Evolutionary conservation across 1,140 invertebrate genomes (phyloP).

Genomic region (Magallana gigas): DNA sequence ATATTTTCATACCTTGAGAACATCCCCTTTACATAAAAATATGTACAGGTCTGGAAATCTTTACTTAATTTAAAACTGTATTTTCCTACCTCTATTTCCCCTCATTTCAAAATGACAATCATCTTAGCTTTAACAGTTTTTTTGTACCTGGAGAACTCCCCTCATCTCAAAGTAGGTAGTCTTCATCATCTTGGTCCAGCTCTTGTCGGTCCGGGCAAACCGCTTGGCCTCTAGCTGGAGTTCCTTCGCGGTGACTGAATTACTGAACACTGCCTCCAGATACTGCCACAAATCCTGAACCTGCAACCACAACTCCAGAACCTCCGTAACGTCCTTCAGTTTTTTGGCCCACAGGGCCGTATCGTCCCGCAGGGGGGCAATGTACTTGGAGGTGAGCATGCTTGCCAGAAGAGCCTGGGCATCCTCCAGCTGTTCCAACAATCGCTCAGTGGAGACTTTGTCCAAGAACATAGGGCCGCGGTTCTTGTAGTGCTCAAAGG

Average conservation of each 20-base stretch:
- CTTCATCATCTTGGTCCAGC: slow-evolving; percentile 79
- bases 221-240: slow-evolving; percentile 77
- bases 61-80: too few species aligned
- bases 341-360: slow-evolving; percentile 79
- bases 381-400: slow-evolving; percentile 77
- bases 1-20: too few species aligned
- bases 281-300: slow-evolving; percentile 79
- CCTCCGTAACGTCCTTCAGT: slow-evolving; percentile 78
- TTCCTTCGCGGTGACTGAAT: slow-evolving; percentile 74
- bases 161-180: slow-evolving; percentile 77
- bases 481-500: slow-evolving; percentile 78
- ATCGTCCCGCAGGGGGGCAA: slow-evolving; percentile 78
- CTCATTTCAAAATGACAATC: too few species aligned
- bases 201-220: slow-evolving; percentile 76
- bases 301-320: slow-evolving; percentile 79
- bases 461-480: slow-evolving; percentile 78
- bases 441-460: slow-evolving; percentile 75
- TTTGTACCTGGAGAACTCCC: slow-evolving; percentile 77
- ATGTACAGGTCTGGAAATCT: too few species aligned
- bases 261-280: slow-evolving; percentile 78
- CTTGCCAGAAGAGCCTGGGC: slow-evolving; percentile 77
- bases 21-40: too few species aligned
- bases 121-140: not conserved
- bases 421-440: slow-evolving; percentile 79
- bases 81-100: too few species aligned